Conservation (phyloP, 2,888 invertebrate species). For the Nemotelus nigrinus region DNA sequence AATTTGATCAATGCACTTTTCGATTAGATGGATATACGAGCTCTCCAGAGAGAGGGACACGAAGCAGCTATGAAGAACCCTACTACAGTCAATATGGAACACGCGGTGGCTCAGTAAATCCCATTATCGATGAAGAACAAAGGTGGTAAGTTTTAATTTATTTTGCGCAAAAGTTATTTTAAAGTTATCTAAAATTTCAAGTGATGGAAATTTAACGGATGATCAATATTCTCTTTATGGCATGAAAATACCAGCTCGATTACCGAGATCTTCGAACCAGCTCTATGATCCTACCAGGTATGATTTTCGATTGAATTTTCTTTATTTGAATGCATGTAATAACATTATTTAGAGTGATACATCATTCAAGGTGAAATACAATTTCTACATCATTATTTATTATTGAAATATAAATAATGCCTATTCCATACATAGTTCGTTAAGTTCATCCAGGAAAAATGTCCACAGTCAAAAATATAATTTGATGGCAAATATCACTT, state of each 20-base stretch:
- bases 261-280: conserved; percentile 66
- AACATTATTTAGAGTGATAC: too few species aligned
- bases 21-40: conserved; percentile 81
- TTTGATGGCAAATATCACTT: too few species aligned
- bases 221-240: conserved; percentile 78
- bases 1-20: too few species aligned
- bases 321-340: too few species aligned
- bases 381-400: too few species aligned
- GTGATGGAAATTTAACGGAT: conserved; percentile 75
- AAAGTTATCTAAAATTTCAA: conserved; percentile 54
- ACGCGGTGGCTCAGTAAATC: conserved; percentile 76
- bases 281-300: conserved; percentile 65
- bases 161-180: too few species aligned
- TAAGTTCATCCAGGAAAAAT: too few species aligned
- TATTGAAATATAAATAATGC: too few species aligned
- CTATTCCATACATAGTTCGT: too few species aligned
- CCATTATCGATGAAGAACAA: conserved; percentile 91
- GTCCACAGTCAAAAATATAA: too few species aligned
- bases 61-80: conserved; percentile 84
- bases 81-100: conserved; percentile 85
- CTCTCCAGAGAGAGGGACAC: conserved; percentile 81
- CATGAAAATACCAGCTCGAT: conserved; percentile 71
- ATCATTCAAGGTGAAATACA: too few species aligned
- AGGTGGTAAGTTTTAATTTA: conserved; percentile 67
- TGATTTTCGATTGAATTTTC: conserved; percentile 37